These are phyloP conservation scores for Aleiodes testaceus DNA, from an alignment of 2,888 invertebrate species.

Conservation along the genomic window DNA sequence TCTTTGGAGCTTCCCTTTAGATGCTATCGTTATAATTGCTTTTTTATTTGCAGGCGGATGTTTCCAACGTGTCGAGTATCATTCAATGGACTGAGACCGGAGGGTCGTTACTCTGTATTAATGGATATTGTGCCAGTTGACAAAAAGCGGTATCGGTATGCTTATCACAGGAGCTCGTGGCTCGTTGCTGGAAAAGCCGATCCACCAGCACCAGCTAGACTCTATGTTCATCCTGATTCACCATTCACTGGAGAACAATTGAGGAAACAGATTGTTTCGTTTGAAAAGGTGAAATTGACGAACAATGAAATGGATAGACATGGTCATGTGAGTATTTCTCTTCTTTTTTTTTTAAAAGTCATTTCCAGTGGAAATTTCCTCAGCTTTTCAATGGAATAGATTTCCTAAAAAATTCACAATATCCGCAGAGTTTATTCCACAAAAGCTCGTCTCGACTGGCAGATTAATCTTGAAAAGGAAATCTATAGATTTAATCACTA, in stretches of 20 bases:
- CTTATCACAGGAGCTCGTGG: conserved; percentile 99
- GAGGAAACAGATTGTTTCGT: conserved; percentile 96
- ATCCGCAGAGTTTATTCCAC: neutral
- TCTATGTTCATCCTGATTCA: conserved; percentile 97
- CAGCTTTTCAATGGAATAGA: no score
- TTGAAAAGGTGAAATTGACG: conserved; percentile 98
- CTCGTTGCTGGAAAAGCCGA: conserved; percentile 98
- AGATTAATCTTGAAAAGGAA: neutral
- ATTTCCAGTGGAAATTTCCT: no score
- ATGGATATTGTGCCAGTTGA: conserved; percentile 98
- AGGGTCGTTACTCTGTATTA: conserved; percentile 92
- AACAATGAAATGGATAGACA: conserved; percentile 98
- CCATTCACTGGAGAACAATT: conserved; percentile 97
- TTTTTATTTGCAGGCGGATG: conserved; percentile 85
- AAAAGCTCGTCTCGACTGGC: neutral
- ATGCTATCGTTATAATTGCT: conserved; percentile 17
- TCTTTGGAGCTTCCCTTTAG: conserved; percentile 9
- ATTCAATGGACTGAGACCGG: conserved; percentile 88
- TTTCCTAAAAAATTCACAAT: conserved; percentile 28
- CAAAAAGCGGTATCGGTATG: conserved; percentile 96
- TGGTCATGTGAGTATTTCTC: conserved; percentile 85
- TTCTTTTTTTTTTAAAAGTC: no score
- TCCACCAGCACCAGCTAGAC: conserved; percentile 93
- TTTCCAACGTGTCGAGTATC: conserved; percentile 97
- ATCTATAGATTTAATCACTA: conserved; percentile 29